Evolutionary conservation across 2,797 vertebrate species (phyloP).

Genomic region (Sarcophilus harrisii): DNA sequence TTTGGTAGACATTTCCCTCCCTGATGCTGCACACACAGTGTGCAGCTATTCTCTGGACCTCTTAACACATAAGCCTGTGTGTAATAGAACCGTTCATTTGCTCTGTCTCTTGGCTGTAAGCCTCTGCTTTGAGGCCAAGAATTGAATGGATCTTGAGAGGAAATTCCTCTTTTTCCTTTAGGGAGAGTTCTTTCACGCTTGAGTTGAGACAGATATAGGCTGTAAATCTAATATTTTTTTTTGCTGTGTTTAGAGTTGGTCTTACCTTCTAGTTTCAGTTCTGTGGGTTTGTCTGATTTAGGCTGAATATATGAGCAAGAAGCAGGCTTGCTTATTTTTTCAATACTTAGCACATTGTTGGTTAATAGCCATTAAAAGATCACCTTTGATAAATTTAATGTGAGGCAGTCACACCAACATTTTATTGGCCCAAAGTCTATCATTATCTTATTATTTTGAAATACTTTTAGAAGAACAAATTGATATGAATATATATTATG

Average conservation of each 20-base stretch:
- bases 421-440: conserved; percentile 47
- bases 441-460: not conserved
- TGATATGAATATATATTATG: conserved; percentile 37
- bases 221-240: conserved; percentile 39
- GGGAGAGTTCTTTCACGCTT: conserved; percentile 33
- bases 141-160: conserved; percentile 3
- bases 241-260: conserved; percentile 41
- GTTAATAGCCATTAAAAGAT: not conserved
- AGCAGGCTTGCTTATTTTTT: not conserved
- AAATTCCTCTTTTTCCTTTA: conserved; percentile 34
- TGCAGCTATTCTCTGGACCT: not conserved
- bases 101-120: conserved; percentile 5
- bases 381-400: conserved; percentile 27
- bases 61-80: conserved; percentile 12
- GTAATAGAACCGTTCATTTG: conserved; percentile 33
- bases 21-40: not conserved
- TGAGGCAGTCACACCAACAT: conserved; percentile 30
- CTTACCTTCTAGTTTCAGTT: not conserved
- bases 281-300: conserved; percentile 25
- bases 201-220: conserved; percentile 36
- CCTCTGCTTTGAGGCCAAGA: conserved; percentile 32
- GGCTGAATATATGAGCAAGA: not conserved
- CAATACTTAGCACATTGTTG: not conserved
- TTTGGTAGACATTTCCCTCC: not conserved
- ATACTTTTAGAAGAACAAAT: conserved; percentile 12